phyloP scores from a whole-genome alignment of 1,140 invertebrate species.

The Drosophila suzukii region DNA sequence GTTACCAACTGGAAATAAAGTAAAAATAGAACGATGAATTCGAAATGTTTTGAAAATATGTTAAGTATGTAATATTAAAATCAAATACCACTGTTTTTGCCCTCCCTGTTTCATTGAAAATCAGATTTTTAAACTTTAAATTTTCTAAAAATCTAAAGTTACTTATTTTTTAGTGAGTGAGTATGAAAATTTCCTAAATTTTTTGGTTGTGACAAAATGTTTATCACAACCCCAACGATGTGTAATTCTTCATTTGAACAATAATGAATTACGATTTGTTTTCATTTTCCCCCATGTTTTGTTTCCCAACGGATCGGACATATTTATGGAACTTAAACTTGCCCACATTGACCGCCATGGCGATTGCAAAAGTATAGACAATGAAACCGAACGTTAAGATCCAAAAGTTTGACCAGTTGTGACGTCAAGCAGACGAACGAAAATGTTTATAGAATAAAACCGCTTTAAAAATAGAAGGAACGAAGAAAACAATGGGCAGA shows the following conservation, averaged over 20 bases:
- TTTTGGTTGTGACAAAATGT: no score
- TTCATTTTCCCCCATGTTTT: background rate
- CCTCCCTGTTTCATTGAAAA: no score
- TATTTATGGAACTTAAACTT: conserved; percentile 38
- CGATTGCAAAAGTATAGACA: conserved; percentile 19
- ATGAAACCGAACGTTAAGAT: conserved; percentile 20
- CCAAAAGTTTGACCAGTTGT: conserved; percentile 22
- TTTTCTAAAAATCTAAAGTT: no score
- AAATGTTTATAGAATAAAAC: conserved; percentile 60
- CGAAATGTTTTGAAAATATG: no score
- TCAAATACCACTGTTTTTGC: no score
- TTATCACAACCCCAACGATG: no score
- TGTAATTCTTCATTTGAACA: background rate
- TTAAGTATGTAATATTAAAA: no score
- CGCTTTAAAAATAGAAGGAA: conserved; percentile 48
- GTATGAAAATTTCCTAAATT: no score
- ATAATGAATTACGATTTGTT: no score
- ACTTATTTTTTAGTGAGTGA: no score
- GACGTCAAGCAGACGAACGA: conserved; percentile 51
- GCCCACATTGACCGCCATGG: conserved; percentile 30
- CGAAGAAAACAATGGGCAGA: conserved; percentile 45
- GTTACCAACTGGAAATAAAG: conserved; percentile 30
- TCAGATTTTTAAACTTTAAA: no score
- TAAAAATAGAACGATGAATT: background rate
- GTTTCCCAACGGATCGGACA: background rate